These are phyloP conservation scores for Cyrtorhinus lividipennis DNA, from an alignment of 1,140 invertebrate genomes.

Conservation along the genomic window DNA sequence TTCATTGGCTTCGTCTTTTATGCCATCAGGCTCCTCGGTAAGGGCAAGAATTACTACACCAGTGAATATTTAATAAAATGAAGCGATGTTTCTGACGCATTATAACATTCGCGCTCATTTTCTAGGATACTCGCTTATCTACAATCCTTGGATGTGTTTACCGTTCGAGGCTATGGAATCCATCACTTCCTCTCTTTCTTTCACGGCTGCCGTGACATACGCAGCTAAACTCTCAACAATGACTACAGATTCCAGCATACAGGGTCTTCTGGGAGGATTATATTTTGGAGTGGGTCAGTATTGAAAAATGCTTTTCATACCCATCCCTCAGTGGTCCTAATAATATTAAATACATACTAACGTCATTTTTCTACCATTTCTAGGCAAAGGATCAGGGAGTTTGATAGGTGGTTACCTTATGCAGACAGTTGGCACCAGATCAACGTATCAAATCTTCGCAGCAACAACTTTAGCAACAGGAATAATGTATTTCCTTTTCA, in stretches of 20 bases:
- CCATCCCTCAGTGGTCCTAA: no score
- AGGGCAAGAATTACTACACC: no score
- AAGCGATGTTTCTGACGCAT: no score
- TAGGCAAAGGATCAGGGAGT: slow-evolving; percentile 62
- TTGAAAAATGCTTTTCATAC: no score
- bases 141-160: slow-evolving; percentile 64
- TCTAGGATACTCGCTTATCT: slow-evolving; percentile 62
- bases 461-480: slow-evolving; percentile 43
- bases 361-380: no score
- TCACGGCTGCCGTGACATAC: slow-evolving; percentile 68
- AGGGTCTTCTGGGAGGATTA: slow-evolving; percentile 62
- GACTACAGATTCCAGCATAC: slow-evolving; percentile 66
- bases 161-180: slow-evolving; percentile 72
- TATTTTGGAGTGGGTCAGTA: slow-evolving; percentile 63
- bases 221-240: slow-evolving; percentile 59
- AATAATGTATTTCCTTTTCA: slow-evolving; percentile 52
- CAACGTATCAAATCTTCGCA: slow-evolving; percentile 58
- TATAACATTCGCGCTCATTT: no score
- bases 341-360: no score
- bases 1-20: slow-evolving; percentile 66
- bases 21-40: slow-evolving; percentile 54
- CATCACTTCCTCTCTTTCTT: slow-evolving; percentile 65
- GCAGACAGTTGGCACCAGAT: slow-evolving; percentile 52
- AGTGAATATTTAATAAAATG: no score
- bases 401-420: slow-evolving; percentile 61